Evolutionary conservation across 2,113 vertebrate species (phyloP), one percentile per base, ranked within the genome.

Genomic region (Pimephales promelas): DNA sequence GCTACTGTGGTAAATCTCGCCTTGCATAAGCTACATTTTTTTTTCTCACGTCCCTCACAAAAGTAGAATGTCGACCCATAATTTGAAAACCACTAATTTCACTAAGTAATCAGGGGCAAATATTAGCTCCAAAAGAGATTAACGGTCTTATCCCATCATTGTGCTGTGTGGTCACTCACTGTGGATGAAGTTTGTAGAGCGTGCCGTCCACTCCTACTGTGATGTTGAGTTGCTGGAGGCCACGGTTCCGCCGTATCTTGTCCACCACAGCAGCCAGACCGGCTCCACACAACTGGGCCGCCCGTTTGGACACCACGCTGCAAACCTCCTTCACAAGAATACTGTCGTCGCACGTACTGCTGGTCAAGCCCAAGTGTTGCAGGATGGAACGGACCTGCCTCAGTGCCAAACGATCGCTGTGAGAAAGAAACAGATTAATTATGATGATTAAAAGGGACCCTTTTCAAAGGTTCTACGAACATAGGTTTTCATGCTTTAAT

Each of bases 291-390:
- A 99, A 95, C 93, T 98, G 97, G 0, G 97, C 98, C 0, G 97
- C 98, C 0, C 97, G 92, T 16, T 93, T 92, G 0, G 97, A 93
- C 5, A 99, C 96, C 70, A 97, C 95, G 0, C 94, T 87, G 86
- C 98, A 99, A 89, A 99, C 98, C 89, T 99, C 98, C 91, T 99
- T 99, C 71, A 99, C 98, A 0, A 98, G 95, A 82, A 99, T 97
- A 88, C 97, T 97, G 94, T 99, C 98, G 0, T 99, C 97, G 0
- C 97, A 99, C 0, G 98, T 98, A 90, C 94, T 96, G 89, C 89
- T 94, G 81, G 96, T 95, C 43, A 99, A 94, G 1, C 98, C 98
- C 1, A 99, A 87, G 86, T 98, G 97, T 89, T 95, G 97, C 70
- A 99, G 94, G 89, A 99, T 98, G 77, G 96, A 95, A 0, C 97